Conservation (phyloP, 2,888 invertebrate genomes). For the Ephialtes manifestator region DNA sequence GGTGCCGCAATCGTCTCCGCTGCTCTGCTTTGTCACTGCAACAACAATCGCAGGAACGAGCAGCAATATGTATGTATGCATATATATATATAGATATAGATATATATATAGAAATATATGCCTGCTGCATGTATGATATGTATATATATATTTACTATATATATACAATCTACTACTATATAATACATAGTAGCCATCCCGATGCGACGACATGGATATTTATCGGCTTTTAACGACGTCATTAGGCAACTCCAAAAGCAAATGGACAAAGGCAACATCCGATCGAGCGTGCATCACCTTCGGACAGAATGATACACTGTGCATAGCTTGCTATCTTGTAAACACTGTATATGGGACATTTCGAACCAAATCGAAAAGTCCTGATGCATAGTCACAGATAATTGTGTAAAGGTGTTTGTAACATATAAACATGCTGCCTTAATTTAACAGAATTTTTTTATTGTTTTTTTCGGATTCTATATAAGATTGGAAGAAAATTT, state of each 20-base stretch:
- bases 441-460: too few relatives aligned
- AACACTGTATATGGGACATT: background rate
- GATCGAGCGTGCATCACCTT: constrained; percentile 51
- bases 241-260: constrained; percentile 69
- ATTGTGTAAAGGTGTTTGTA: too few relatives aligned
- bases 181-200: constrained; percentile 52
- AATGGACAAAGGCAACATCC: constrained; percentile 62
- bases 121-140: background rate
- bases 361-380: background rate
- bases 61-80: background rate
- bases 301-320: constrained; percentile 24
- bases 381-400: too few relatives aligned
- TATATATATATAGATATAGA: background rate
- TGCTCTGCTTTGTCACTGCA: constrained; percentile 42
- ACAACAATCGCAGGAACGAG: constrained; percentile 57
- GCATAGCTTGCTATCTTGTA: background rate
- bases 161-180: constrained; percentile 7
- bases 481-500: too few relatives aligned
- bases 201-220: constrained; percentile 70
- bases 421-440: too few relatives aligned
- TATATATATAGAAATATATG: background rate
- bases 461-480: too few relatives aligned
- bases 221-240: constrained; percentile 75
- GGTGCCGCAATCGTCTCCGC: constrained; percentile 26
- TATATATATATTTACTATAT: background rate